A percentile compares a stretch with the other conserved stretches of the same genome.
Conservation (phyloP, 92 coral and sea anemone genomes). For the Umimayanthus kanabou region DNA sequence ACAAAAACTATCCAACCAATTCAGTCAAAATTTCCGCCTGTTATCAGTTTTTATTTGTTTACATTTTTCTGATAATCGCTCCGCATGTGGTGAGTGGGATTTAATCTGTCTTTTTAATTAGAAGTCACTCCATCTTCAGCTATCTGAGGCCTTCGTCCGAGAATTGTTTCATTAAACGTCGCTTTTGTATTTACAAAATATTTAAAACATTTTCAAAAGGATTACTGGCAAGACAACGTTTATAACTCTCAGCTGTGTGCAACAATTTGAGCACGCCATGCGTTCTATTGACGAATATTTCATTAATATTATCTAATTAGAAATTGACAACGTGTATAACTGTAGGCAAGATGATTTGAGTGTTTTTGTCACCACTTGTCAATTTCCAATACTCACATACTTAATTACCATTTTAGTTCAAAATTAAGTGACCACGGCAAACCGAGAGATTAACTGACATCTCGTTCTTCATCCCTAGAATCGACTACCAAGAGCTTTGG, state of each 20-base stretch:
- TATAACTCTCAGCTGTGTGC: background rate
- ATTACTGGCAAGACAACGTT: background rate
- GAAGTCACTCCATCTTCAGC: background rate
- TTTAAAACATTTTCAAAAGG: background rate
- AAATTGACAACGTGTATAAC: constrained; percentile 8
- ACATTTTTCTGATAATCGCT: constrained; percentile 38
- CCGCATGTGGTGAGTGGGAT: constrained; percentile 16
- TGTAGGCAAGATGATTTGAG: background rate
- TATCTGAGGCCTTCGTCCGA: background rate
- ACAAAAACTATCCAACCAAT: constrained; percentile 10
- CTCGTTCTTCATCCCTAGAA: constrained; percentile 1
- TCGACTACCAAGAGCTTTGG: background rate
- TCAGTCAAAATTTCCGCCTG: constrained; percentile 1
- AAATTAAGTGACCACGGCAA: background rate
- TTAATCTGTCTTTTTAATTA: constrained; percentile 33
- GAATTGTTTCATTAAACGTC: background rate
- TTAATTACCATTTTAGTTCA: background rate
- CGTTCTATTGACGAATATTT: background rate
- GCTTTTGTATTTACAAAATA: background rate
- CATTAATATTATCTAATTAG: constrained; percentile 7
- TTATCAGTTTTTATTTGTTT: constrained; percentile 20
- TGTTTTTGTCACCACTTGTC: constrained; percentile 24
- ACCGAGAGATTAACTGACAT: background rate
- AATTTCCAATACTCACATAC: background rate
- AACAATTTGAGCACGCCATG: background rate